A percentile compares a stretch with the other conserved stretches of the same genome.
These are phyloP conservation scores for Acromyrmex heyeri DNA, from an alignment of 1,140 invertebrate species.

Conservation along the genomic window DNA sequence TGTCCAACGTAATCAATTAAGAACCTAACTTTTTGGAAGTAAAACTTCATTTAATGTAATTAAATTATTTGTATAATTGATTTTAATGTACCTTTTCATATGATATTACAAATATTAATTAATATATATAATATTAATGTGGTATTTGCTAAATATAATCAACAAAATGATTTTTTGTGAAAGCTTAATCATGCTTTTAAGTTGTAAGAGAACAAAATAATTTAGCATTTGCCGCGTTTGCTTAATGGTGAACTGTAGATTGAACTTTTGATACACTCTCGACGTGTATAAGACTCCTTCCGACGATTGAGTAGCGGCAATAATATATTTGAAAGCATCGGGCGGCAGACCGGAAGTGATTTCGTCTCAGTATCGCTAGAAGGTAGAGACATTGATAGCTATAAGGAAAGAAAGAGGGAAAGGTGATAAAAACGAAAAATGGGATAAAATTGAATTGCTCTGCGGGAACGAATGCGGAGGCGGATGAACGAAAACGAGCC, in stretches of 20 bases:
- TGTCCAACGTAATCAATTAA: not conserved
- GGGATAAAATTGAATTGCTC: slow-evolving; percentile 80
- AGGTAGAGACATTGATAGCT: slow-evolving; percentile 71
- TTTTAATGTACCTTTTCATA: not conserved
- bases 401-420: slow-evolving; percentile 13
- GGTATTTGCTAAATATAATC: not conserved
- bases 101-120: not conserved
- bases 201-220: not conserved
- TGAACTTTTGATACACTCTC: slow-evolving; percentile 58
- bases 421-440: slow-evolving; percentile 54
- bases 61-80: not conserved
- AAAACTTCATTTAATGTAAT: not conserved
- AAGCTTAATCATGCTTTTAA: not conserved
- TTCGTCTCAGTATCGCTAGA: slow-evolving; percentile 63
- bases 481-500: slow-evolving; percentile 45
- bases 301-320: slow-evolving; percentile 14
- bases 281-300: slow-evolving; percentile 29
- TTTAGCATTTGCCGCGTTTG: slow-evolving; percentile 9
- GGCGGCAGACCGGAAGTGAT: slow-evolving; percentile 51
- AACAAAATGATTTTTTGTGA: not conserved
- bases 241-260: slow-evolving; percentile 18
- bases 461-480: slow-evolving; percentile 46
- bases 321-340: slow-evolving; percentile 60
- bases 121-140: not conserved
- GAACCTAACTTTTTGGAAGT: not conserved